These are phyloP conservation scores for Piprites chloris DNA, from an alignment of 2,113 vertebrate species.

Conservation along the genomic window DNA sequence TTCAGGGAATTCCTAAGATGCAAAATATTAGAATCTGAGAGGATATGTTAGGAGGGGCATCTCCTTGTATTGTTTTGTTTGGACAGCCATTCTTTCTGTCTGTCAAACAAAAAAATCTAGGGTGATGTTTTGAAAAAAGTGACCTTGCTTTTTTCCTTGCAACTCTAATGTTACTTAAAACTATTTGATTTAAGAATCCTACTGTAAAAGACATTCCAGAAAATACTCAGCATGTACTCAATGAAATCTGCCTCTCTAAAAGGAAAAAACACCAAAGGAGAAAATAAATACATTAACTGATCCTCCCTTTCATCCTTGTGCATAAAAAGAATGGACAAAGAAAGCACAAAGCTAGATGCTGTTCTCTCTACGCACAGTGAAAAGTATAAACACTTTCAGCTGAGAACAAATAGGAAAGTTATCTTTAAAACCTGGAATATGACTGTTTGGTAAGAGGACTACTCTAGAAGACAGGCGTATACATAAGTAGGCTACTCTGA, in stretches of 20 bases:
- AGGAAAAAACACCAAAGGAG: background rate
- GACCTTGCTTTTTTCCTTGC: background rate
- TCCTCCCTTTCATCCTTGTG: background rate
- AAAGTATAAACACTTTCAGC: background rate
- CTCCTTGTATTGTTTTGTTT: background rate
- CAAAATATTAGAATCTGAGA: background rate
- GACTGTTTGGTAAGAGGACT: background rate
- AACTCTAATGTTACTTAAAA: background rate
- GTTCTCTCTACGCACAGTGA: background rate
- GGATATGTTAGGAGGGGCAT: background rate
- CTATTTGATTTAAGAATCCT: background rate
- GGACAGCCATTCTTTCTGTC: background rate
- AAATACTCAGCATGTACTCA: background rate
- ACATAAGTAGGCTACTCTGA: background rate
- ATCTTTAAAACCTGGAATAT: background rate
- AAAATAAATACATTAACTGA: background rate
- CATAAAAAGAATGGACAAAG: background rate
- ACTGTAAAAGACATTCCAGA: background rate
- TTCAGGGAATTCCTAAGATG: background rate
- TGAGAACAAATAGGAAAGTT: background rate
- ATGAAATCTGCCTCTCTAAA: background rate
- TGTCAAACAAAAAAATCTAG: background rate
- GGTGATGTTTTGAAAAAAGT: background rate
- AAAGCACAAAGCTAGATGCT: background rate
- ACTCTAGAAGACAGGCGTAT: background rate